Evolutionary conservation across 1,140 invertebrate genomes (phyloP).

Genomic region (Leptinotarsa texana): DNA sequence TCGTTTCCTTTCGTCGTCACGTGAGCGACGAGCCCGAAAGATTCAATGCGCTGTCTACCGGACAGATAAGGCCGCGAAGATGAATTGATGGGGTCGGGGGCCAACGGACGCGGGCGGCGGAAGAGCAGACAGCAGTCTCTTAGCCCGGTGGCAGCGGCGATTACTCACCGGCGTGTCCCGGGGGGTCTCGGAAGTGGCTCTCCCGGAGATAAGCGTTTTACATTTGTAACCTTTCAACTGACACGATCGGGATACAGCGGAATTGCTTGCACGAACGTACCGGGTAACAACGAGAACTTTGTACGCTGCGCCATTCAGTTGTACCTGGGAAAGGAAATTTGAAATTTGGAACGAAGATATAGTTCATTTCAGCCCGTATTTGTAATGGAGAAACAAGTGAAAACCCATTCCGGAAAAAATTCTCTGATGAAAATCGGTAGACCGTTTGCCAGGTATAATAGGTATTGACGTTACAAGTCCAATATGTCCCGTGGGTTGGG

Average conservation of each 20-base stretch:
- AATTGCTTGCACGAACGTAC: neutral
- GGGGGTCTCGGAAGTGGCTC: conserved; percentile 50
- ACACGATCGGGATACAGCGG: conserved; percentile 32
- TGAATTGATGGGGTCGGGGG: conserved; percentile 53
- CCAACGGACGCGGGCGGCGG: conserved; percentile 50
- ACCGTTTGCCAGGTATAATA: too few species aligned
- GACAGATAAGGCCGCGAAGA: conserved; percentile 49
- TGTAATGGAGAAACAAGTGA: too few species aligned
- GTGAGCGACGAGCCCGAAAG: conserved; percentile 31
- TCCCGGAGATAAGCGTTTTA: conserved; percentile 52
- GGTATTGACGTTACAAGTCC: too few species aligned
- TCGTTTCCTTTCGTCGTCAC: neutral
- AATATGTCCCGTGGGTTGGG: too few species aligned
- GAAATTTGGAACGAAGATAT: too few species aligned
- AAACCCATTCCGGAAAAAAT: too few species aligned
- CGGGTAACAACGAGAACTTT: too few species aligned
- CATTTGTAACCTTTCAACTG: conserved; percentile 53
- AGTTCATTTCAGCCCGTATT: too few species aligned
- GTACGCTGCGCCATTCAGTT: too few species aligned
- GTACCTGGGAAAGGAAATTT: too few species aligned
- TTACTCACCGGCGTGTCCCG: conserved; percentile 50
- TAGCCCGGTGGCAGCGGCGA: conserved; percentile 51
- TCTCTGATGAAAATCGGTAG: too few species aligned
- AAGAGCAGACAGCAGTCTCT: conserved; percentile 55
- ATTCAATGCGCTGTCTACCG: conserved; percentile 20